Percentiles rank a stretch among this genome's conserved stretches.
phyloP scores from a whole-genome alignment of 2,797 vertebrate genomes.

The Meda fulgida region DNA sequence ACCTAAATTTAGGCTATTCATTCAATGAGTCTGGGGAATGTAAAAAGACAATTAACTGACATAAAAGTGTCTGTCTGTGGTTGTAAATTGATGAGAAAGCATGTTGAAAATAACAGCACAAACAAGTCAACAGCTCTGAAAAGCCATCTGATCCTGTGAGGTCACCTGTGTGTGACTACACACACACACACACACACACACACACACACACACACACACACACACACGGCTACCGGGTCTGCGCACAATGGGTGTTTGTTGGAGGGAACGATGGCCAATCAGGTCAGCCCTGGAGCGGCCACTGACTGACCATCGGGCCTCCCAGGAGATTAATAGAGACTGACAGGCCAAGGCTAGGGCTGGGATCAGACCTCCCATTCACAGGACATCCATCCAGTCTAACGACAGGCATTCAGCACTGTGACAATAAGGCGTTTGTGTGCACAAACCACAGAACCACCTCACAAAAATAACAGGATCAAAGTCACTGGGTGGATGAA shows the following conservation, averaged over 20 bases:
- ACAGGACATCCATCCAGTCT: slow-evolving; percentile 35
- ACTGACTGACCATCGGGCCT: slow-evolving; percentile 49
- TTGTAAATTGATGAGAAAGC: slow-evolving; percentile 12
- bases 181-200: slow-evolving; percentile 26
- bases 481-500: slow-evolving; percentile 44
- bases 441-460: slow-evolving; percentile 27
- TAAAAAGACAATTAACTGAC: neutral
- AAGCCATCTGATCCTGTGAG: slow-evolving; percentile 42
- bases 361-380: slow-evolving; percentile 39
- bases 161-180: slow-evolving; percentile 41
- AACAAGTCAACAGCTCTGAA: slow-evolving; percentile 32
- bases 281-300: slow-evolving; percentile 24
- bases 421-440: slow-evolving; percentile 55
- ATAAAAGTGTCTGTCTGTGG: neutral
- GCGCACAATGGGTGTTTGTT: slow-evolving; percentile 43
- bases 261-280: slow-evolving; percentile 12
- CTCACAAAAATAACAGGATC: slow-evolving; percentile 42
- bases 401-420: slow-evolving; percentile 8
- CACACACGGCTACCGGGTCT: neutral
- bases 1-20: neutral
- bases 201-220: neutral
- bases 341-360: slow-evolving; percentile 56
- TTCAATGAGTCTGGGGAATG: neutral
- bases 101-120: neutral
- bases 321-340: slow-evolving; percentile 59